A percentile compares a stretch with the other conserved stretches of the same genome.
phyloP scores from a whole-genome alignment of 2,797 vertebrate species.

The Cryptoprocta ferox region DNA sequence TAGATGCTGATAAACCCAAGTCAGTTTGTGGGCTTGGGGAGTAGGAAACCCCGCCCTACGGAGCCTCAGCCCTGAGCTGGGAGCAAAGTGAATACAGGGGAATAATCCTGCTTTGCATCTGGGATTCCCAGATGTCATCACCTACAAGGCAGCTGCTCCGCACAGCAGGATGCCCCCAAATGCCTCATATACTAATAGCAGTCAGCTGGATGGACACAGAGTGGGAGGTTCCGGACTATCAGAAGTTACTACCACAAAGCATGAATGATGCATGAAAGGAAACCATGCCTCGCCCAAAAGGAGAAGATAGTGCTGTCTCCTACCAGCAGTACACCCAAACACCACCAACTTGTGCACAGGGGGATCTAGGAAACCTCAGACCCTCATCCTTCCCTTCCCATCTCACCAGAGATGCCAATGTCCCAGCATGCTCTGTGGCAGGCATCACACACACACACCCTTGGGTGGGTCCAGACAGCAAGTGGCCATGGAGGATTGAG shows the following conservation, averaged over 20 bases:
- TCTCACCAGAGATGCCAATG: background rate
- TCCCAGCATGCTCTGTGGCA: background rate
- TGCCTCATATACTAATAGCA: background rate
- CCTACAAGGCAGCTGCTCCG: background rate
- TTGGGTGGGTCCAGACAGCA: background rate
- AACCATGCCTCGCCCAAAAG: background rate
- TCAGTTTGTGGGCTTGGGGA: background rate
- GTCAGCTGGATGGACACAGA: conserved; percentile 26
- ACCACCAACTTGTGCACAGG: accelerated
- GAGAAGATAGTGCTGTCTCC: background rate
- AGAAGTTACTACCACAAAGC: conserved; percentile 37
- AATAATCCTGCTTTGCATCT: background rate
- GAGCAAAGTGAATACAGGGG: background rate
- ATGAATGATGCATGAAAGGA: conserved; percentile 60
- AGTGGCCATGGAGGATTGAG: background rate
- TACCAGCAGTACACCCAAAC: background rate
- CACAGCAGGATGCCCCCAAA: background rate
- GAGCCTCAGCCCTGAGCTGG: background rate
- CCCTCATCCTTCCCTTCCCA: background rate
- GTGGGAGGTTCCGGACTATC: background rate
- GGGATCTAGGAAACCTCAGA: background rate
- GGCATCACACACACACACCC: background rate
- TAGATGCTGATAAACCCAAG: background rate
- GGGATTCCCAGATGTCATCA: background rate
- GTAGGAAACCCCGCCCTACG: background rate